Percentiles rank a stretch among this genome's conserved stretches.
Evolutionary conservation across 2,797 vertebrate species (phyloP).

Genomic region (Acrossocheilus fasciatus): DNA sequence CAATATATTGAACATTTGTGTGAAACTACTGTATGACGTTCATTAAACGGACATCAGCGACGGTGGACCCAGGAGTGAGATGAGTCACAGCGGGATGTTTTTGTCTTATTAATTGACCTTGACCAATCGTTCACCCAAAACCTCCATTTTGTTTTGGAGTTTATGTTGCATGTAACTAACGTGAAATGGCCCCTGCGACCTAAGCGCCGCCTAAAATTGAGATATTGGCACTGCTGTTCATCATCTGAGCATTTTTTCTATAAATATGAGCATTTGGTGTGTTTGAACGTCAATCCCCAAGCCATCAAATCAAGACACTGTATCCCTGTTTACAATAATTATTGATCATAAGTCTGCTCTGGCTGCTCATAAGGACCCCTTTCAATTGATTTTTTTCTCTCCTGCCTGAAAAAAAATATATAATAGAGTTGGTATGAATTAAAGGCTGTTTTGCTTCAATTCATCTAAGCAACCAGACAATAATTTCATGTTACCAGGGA

Average conservation of each 20-base stretch:
- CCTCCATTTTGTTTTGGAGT: slow-evolving; percentile 74
- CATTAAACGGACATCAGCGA: slow-evolving; percentile 45
- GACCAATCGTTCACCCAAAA: slow-evolving; percentile 77
- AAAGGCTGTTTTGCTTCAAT: slow-evolving; percentile 85
- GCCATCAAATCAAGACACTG: slow-evolving; percentile 75
- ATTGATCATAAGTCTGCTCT: slow-evolving; percentile 81
- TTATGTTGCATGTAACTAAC: slow-evolving; percentile 69
- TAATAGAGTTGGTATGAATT: slow-evolving; percentile 80
- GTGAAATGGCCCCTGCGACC: slow-evolving; percentile 64
- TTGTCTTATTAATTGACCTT: slow-evolving; percentile 78
- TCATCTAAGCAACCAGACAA: slow-evolving; percentile 88
- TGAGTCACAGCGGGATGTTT: slow-evolving; percentile 57
- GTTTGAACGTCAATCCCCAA: slow-evolving; percentile 69
- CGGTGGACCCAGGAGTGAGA: slow-evolving; percentile 25
- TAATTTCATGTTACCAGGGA: slow-evolving; percentile 86
- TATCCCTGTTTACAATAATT: slow-evolving; percentile 76
- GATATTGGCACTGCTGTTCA: slow-evolving; percentile 57
- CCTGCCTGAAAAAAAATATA: slow-evolving; percentile 69
- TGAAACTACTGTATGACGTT: slow-evolving; percentile 60
- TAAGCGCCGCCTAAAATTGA: slow-evolving; percentile 58
- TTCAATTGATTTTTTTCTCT: slow-evolving; percentile 78
- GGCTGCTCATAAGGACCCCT: slow-evolving; percentile 77
- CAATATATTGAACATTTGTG: slow-evolving; percentile 74
- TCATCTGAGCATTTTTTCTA: slow-evolving; percentile 64
- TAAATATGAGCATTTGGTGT: slow-evolving; percentile 57